Evolutionary conservation across 2,888 invertebrate species (phyloP).

Genomic region (Acrocyrtus sp.): DNA sequence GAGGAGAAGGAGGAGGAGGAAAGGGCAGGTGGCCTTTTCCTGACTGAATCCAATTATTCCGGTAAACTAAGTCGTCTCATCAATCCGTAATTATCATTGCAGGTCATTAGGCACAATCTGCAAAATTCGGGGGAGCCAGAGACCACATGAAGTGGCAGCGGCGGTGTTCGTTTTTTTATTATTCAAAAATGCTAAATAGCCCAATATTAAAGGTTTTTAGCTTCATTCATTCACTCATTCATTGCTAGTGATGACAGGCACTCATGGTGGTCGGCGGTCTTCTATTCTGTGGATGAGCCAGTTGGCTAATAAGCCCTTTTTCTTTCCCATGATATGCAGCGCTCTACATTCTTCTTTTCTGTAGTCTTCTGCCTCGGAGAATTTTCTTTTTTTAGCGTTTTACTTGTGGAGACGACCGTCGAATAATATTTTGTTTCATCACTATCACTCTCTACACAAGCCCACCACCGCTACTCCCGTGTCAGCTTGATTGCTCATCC

Average conservation of each 20-base stretch:
- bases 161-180: no score
- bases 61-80: no score
- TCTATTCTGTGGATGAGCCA: background rate
- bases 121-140: background rate
- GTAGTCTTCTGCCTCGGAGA: background rate
- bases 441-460: no score
- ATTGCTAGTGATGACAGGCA: background rate
- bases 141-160: no score
- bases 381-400: no score
- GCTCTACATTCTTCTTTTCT: no score
- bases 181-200: background rate
- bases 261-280: background rate
- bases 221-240: background rate
- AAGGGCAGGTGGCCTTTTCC: no score
- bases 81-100: background rate
- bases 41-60: background rate
- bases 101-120: background rate
- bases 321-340: no score
- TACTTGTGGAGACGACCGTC: no score
- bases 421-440: no score
- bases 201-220: background rate
- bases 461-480: no score
- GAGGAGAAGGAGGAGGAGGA: no score
- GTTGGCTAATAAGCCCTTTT: background rate
- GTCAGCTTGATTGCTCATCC: conserved; percentile 4